phyloP scores from a whole-genome alignment of 2,797 vertebrate genomes.

The Etheostoma perlongum region DNA sequence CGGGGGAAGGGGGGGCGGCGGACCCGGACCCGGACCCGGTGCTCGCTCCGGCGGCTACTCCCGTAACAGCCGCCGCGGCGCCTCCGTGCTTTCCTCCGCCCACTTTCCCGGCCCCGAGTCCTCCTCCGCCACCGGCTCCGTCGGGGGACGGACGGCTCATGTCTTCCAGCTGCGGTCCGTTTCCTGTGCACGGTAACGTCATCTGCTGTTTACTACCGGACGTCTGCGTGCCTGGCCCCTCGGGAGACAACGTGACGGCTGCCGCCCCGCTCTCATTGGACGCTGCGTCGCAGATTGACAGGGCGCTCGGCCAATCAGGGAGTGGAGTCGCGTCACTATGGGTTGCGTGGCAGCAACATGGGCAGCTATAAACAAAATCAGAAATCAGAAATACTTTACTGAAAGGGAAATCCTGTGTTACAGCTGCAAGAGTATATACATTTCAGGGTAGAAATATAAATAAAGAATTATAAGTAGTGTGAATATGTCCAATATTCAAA shows the following conservation, averaged over 20 bases:
- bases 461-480: too few species aligned
- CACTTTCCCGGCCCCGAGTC: constrained; percentile 78
- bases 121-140: constrained; percentile 77
- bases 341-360: not conserved
- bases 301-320: constrained; percentile 67
- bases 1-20: constrained; percentile 55
- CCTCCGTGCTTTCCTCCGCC: constrained; percentile 82
- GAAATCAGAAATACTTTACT: too few species aligned
- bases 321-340: not conserved
- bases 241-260: constrained; percentile 83
- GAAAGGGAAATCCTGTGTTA: too few species aligned
- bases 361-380: too few species aligned
- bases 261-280: constrained; percentile 60
- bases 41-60: constrained; percentile 63
- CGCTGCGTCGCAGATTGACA: constrained; percentile 47
- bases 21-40: constrained; percentile 76
- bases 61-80: constrained; percentile 40
- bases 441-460: too few species aligned
- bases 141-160: constrained; percentile 86
- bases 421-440: too few species aligned
- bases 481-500: too few species aligned
- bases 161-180: constrained; percentile 57
- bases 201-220: constrained; percentile 63
- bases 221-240: constrained; percentile 45
- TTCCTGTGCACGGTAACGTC: constrained; percentile 53